A percentile compares a stretch with the other conserved stretches of the same genome.
Evolutionary conservation across 1,140 invertebrate species (phyloP).

Genomic region (Brachionus sp.): DNA sequence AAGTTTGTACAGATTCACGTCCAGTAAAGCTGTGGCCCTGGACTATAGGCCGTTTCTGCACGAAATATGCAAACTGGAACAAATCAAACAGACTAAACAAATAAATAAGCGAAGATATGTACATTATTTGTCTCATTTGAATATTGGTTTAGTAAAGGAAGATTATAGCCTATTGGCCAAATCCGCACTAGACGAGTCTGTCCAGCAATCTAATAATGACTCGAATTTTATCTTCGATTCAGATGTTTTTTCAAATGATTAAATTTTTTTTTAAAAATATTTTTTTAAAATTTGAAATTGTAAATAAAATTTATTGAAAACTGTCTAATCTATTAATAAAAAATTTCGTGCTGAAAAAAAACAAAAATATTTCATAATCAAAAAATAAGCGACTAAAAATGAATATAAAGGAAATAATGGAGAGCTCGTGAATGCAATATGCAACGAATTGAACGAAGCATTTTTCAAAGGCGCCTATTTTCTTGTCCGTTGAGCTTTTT

Average conservation of each 20-base stretch:
- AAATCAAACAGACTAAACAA: neutral
- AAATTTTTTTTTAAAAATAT: neutral
- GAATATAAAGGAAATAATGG: too few species aligned
- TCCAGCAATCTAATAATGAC: neutral
- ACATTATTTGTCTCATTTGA: neutral
- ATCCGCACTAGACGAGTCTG: neutral
- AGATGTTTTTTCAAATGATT: constrained; percentile 16
- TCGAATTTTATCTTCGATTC: neutral
- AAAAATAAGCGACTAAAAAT: too few species aligned
- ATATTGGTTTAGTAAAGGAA: neutral
- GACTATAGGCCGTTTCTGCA: constrained; percentile 28
- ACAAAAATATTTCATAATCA: too few species aligned
- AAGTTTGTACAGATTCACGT: neutral
- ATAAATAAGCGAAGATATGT: neutral
- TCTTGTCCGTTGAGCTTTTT: too few species aligned
- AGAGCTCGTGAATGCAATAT: too few species aligned
- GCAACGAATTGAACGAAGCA: too few species aligned
- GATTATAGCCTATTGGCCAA: neutral
- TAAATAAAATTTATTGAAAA: constrained; percentile 24
- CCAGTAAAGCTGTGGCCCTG: neutral
- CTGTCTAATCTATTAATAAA: too few species aligned
- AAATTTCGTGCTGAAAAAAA: too few species aligned
- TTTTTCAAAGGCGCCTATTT: too few species aligned
- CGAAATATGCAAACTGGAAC: constrained; percentile 11
- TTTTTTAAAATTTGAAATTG: neutral